Evolutionary conservation across 2,113 vertebrate genomes (phyloP).

Genomic region (Rattus norvegicus): GRCr8 NC_086021.1:142872501-142873000

Average conservation of each 20-base stretch:
- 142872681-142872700: neutral
- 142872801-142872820: neutral
- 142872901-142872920: neutral
- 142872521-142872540: neutral
- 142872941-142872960: neutral
- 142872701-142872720: conserved; percentile 4
- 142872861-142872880: neutral
- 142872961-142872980: neutral
- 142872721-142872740: neutral
- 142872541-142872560: neutral
- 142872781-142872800: neutral
- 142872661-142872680: neutral
- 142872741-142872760: conserved; percentile 7
- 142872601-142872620: neutral
- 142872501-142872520: conserved; percentile 1
- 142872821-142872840: neutral
- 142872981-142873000: neutral
- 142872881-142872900: neutral
- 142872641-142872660: neutral
- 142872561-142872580: neutral
- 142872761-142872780: neutral
- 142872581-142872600: neutral
- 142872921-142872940: neutral
- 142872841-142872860: neutral
- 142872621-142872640: neutral